phyloP scores from a whole-genome alignment of 2,797 vertebrate species.

The Sylvilagus floridanus region DNA sequence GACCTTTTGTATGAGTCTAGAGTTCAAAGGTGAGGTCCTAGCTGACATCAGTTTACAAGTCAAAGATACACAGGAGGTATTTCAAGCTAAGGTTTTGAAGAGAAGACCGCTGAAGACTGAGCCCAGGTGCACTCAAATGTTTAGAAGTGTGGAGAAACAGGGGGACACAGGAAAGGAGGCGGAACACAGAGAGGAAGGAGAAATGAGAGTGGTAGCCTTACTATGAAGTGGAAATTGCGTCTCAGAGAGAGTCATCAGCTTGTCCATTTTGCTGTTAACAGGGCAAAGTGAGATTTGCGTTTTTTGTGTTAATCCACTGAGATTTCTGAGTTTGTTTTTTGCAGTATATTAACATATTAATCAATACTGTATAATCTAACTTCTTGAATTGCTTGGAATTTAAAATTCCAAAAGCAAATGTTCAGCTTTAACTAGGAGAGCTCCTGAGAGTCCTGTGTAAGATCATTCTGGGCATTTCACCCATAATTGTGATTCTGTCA shows the following conservation, averaged over 20 bases:
- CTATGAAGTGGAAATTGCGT: not conserved
- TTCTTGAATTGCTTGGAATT: constrained; percentile 25
- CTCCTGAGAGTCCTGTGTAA: not conserved
- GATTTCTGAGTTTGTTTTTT: not conserved
- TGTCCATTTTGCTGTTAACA: not conserved
- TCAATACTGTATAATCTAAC: not conserved
- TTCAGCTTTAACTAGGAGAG: constrained; percentile 27
- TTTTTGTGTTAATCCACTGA: not conserved
- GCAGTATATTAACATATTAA: constrained; percentile 21
- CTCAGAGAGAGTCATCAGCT: not conserved
- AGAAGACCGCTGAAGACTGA: not conserved
- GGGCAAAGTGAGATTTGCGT: not conserved
- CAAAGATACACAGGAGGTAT: not conserved
- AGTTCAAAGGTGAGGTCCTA: not conserved
- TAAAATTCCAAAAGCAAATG: constrained; percentile 44
- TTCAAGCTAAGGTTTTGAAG: not conserved
- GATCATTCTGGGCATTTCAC: constrained; percentile 27
- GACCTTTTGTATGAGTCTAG: not conserved
- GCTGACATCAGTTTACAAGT: not conserved
- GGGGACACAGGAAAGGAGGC: not conserved
- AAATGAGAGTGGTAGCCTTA: not conserved
- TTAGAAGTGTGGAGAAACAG: not conserved
- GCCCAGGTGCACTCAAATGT: not conserved
- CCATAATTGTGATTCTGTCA: not conserved
- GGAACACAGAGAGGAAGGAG: not conserved